Conservation (phyloP, 2,888 invertebrate species). For the Drosophila buzzatii region DNA sequence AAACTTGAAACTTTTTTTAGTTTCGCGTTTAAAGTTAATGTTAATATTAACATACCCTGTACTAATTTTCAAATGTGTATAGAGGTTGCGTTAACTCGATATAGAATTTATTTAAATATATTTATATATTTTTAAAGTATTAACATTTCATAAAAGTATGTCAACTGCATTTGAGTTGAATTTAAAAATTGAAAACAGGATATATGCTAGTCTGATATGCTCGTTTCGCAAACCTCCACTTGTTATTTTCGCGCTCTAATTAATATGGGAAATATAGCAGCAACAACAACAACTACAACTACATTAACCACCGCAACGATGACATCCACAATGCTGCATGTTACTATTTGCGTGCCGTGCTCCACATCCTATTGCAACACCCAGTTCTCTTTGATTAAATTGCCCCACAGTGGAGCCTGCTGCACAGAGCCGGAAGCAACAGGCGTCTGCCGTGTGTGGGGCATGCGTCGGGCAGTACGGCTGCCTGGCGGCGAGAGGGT, state of each 20-base stretch:
- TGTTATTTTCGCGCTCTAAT: conserved; percentile 58
- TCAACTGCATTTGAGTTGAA: neutral
- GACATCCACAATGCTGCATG: conserved; percentile 24
- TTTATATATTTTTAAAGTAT: neutral
- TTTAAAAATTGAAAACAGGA: neutral
- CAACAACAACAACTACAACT: conserved; percentile 3
- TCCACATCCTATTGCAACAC: conserved; percentile 16
- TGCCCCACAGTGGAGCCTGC: conserved; percentile 20
- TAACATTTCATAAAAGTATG: neutral
- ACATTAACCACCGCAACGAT: neutral
- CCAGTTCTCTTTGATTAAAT: conserved; percentile 29
- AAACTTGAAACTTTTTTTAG: conserved; percentile 44
- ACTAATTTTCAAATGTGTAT: too few relatives aligned
- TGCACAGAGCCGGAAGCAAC: conserved; percentile 53
- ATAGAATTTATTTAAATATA: too few relatives aligned
- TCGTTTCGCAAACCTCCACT: neutral
- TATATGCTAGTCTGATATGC: neutral
- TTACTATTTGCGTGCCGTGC: conserved; percentile 52
- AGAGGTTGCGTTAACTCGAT: neutral
- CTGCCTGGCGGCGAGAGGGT: neutral
- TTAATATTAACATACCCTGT: conserved; percentile 6
- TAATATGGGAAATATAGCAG: conserved; percentile 61
- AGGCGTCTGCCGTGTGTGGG: conserved; percentile 39
- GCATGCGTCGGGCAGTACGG: neutral
- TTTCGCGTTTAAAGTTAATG: conserved; percentile 40